These are phyloP conservation scores for Scolopax mira DNA, from an alignment of 2,113 vertebrate genomes.

Conservation along the genomic window DNA sequence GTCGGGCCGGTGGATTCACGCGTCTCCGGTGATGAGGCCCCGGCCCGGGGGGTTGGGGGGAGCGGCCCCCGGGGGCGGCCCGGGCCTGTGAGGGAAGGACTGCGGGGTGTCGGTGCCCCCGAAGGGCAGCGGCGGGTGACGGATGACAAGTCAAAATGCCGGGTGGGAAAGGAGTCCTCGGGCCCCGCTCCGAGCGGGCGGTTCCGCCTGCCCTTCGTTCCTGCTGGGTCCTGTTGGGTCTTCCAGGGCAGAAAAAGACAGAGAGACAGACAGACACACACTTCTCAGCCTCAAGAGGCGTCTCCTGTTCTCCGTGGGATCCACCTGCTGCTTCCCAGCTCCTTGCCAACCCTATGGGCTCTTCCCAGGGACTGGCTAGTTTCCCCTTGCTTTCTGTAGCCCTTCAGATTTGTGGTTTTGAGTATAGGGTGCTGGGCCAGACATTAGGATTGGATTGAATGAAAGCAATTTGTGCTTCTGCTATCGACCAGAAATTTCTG, in stretches of 20 bases:
- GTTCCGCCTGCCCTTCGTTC: fast-evolving
- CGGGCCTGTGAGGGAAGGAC: not conserved
- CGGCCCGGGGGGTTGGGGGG: not conserved
- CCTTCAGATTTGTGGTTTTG: fast-evolving
- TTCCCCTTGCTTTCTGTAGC: not conserved
- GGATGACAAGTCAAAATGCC: not conserved
- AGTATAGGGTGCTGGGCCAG: fast-evolving
- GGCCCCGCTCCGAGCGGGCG: not conserved
- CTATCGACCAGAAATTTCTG: not conserved
- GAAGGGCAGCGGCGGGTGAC: not conserved
- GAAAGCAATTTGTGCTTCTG: fast-evolving
- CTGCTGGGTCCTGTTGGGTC: fast-evolving
- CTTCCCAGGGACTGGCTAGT: fast-evolving
- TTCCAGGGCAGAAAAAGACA: fast-evolving
- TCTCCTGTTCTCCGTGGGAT: no score
- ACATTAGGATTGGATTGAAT: fast-evolving
- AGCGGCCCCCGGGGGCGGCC: not conserved
- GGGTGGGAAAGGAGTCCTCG: fast-evolving
- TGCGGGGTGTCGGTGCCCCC: fast-evolving
- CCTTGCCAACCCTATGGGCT: fast-evolving
- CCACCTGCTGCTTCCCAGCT: not conserved
- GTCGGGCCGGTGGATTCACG: not conserved
- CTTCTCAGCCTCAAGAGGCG: fast-evolving
- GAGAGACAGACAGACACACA: fast-evolving
- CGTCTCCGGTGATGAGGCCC: not conserved